A percentile compares a stretch with the other conserved stretches of the same genome.
Evolutionary conservation across 2,888 invertebrate genomes (phyloP).

Genomic region (Phlogophora meticulosa): DNA sequence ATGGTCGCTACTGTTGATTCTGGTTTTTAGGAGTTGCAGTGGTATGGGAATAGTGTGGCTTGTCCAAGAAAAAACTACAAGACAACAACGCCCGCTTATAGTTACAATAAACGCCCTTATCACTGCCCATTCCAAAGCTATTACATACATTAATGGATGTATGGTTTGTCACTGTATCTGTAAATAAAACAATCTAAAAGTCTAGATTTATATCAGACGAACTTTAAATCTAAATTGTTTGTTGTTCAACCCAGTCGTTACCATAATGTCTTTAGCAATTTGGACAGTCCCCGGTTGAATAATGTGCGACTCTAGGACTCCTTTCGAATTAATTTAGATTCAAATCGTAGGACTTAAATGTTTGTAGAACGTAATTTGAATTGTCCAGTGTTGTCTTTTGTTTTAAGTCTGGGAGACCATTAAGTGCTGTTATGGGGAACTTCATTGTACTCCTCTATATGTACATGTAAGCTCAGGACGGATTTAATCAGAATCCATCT

Average conservation of each 20-base stretch:
- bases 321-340: background rate
- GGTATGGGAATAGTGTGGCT: too few species aligned
- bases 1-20: too few species aligned
- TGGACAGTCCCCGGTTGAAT: constrained; percentile 18
- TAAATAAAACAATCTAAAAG: background rate
- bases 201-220: constrained; percentile 21
- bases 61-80: too few species aligned
- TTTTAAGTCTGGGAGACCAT: background rate
- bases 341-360: background rate
- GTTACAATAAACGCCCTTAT: too few species aligned
- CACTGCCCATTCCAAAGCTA: too few species aligned
- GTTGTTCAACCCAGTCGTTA: constrained; percentile 22
- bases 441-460: too few species aligned
- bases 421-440: background rate
- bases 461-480: too few species aligned
- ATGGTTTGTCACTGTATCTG: too few species aligned
- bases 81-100: too few species aligned
- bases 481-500: too few species aligned
- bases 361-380: constrained; percentile 4
- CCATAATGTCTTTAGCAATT: constrained; percentile 36
- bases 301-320: constrained; percentile 13
- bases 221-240: constrained; percentile 26
- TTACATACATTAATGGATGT: too few species aligned
- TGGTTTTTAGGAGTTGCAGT: too few species aligned
- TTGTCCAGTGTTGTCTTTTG: background rate